A percentile compares a stretch with the other conserved stretches of the same genome.
phyloP scores from a whole-genome alignment of 2,113 vertebrate genomes.

The Lepus europaeus region DNA sequence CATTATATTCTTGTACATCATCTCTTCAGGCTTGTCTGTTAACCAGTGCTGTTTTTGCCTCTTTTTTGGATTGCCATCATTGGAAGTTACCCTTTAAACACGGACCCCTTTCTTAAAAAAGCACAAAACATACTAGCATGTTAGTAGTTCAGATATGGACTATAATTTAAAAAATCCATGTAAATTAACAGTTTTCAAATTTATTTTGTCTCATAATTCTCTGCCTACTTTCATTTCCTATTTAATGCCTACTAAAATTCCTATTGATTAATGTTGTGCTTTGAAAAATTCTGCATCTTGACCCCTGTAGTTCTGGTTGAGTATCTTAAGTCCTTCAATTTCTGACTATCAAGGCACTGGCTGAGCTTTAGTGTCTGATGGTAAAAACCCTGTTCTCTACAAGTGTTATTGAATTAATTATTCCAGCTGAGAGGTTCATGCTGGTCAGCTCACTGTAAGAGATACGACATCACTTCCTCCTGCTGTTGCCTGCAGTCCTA shows the following conservation, averaged over 20 bases:
- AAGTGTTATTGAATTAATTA: neutral
- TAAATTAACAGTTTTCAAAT: neutral
- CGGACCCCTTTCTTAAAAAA: neutral
- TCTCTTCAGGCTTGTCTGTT: neutral
- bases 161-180: neutral
- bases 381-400: neutral
- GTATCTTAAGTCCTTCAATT: neutral
- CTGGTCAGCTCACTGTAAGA: neutral
- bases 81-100: neutral
- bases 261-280: neutral
- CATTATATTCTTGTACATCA: neutral
- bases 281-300: neutral
- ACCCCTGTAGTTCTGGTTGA: neutral
- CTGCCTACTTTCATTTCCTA: neutral
- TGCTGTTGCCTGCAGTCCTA: neutral
- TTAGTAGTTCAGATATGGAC: neutral
- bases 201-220: slow-evolving; percentile 4
- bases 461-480: neutral
- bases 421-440: neutral
- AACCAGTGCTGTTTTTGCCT: neutral
- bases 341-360: neutral
- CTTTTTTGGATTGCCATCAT: neutral
- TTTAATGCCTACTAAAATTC: neutral
- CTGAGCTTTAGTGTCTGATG: neutral
- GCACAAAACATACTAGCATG: neutral